phyloP scores from a whole-genome alignment of 2,113 vertebrate species.

The Empidonax traillii region DNA sequence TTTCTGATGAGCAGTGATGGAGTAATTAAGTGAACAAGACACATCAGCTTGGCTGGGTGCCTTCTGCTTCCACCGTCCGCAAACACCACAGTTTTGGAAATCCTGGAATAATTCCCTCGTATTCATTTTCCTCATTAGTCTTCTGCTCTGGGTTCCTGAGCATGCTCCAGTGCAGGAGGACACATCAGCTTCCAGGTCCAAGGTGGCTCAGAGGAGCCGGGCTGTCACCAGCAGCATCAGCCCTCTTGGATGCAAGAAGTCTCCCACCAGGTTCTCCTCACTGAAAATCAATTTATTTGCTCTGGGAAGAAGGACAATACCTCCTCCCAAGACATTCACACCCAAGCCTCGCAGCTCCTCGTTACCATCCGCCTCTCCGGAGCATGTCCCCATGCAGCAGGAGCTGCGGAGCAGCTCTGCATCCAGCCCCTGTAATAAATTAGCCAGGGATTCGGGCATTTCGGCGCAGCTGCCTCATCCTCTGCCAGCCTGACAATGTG shows the following conservation, averaged over 20 bases:
- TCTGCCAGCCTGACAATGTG: conserved; percentile 57
- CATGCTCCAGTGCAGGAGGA: neutral
- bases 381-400: neutral
- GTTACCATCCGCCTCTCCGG: fast-evolving
- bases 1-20: neutral
- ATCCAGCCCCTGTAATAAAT: conserved; percentile 48
- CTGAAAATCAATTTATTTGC: neutral
- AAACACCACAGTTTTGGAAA: neutral
- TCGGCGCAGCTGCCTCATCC: conserved; percentile 49
- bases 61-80: neutral
- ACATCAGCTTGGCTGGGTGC: neutral
- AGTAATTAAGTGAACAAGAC: neutral
- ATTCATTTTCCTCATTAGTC: neutral
- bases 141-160: fast-evolving
- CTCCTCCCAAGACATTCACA: fast-evolving
- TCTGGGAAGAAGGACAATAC: neutral
- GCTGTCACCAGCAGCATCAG: neutral
- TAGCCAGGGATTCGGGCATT: conserved; percentile 51
- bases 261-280: neutral
- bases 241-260: neutral
- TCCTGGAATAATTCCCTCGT: neutral
- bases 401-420: neutral
- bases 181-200: neutral
- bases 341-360: neutral
- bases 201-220: neutral